Percentiles rank a stretch among this genome's conserved stretches.
Conservation (phyloP, 2,113 vertebrate genomes). For the Melospiza melodia region DNA sequence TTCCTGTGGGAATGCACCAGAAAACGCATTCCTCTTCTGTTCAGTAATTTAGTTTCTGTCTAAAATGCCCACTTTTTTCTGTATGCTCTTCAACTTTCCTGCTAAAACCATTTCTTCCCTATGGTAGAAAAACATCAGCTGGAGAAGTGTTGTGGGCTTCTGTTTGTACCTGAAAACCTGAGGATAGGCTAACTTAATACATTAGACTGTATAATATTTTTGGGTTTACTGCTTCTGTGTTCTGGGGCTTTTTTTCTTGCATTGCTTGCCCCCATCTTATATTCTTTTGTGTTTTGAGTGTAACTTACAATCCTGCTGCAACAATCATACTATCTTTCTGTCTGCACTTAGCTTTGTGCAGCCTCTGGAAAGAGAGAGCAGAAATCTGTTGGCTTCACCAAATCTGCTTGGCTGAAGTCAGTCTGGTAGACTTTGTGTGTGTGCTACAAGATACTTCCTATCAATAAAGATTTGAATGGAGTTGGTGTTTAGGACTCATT, state of each 20-base stretch:
- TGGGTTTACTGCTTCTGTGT: neutral
- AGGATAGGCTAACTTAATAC: neutral
- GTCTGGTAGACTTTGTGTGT: neutral
- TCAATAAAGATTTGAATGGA: neutral
- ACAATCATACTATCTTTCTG: too few species aligned
- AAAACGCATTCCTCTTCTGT: neutral
- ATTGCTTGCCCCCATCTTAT: fast-evolving
- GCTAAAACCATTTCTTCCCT: neutral
- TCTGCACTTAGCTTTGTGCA: neutral
- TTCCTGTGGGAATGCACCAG: neutral
- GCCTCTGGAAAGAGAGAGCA: neutral
- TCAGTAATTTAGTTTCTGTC: neutral
- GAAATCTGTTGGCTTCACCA: neutral
- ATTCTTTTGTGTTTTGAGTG: neutral
- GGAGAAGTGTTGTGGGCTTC: neutral
- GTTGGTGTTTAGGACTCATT: neutral
- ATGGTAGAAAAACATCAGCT: neutral
- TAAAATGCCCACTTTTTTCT: neutral
- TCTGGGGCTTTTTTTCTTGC: neutral
- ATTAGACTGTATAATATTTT: neutral
- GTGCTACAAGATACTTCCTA: neutral
- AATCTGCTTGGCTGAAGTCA: neutral
- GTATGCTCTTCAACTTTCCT: neutral
- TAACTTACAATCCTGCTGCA: too few species aligned
- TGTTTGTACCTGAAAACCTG: neutral